Conservation (phyloP, 2,888 invertebrate species). For the Meganola albula region DNA sequence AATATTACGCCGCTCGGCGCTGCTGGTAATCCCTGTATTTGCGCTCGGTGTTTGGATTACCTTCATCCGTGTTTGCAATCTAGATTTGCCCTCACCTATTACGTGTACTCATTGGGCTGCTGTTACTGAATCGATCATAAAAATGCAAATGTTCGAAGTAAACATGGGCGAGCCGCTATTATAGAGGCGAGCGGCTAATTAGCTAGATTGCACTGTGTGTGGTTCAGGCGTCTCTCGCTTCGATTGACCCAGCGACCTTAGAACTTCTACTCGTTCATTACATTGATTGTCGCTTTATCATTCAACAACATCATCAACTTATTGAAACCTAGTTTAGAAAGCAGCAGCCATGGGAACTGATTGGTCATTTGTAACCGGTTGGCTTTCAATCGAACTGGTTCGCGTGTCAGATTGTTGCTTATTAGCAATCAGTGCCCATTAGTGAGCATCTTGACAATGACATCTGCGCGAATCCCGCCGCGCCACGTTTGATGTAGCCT, state of each 20-base stretch:
- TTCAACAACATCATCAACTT: constrained; percentile 22
- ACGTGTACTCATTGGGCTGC: constrained; percentile 5
- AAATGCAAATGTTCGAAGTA: constrained; percentile 25
- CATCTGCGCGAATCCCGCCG: constrained; percentile 11
- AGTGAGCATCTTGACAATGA: constrained; percentile 22
- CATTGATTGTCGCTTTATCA: constrained; percentile 29
- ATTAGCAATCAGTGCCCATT: constrained; percentile 16
- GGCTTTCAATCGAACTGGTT: constrained; percentile 30
- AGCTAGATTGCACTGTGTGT: constrained; percentile 40
- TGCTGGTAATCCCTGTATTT: constrained; percentile 25
- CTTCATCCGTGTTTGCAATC: constrained; percentile 24
- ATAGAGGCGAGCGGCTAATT: constrained; percentile 43
- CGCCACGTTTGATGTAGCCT: constrained; percentile 33
- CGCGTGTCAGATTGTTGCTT: constrained; percentile 14
- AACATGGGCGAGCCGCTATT: constrained; percentile 25
- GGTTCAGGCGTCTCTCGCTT: constrained; percentile 35
- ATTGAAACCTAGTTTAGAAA: constrained; percentile 13
- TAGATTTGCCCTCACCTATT: constrained; percentile 17
- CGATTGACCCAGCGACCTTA: constrained; percentile 49
- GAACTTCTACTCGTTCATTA: constrained; percentile 32
- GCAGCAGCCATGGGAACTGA: constrained; percentile 21
- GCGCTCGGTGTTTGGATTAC: constrained; percentile 28
- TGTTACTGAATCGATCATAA: constrained; percentile 15
- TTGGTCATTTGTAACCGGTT: constrained; percentile 28
- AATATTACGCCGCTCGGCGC: constrained; percentile 20